These are phyloP conservation scores for Habropoda laboriosa DNA, from an alignment of 1,140 invertebrate species.

Conservation along the genomic window DNA sequence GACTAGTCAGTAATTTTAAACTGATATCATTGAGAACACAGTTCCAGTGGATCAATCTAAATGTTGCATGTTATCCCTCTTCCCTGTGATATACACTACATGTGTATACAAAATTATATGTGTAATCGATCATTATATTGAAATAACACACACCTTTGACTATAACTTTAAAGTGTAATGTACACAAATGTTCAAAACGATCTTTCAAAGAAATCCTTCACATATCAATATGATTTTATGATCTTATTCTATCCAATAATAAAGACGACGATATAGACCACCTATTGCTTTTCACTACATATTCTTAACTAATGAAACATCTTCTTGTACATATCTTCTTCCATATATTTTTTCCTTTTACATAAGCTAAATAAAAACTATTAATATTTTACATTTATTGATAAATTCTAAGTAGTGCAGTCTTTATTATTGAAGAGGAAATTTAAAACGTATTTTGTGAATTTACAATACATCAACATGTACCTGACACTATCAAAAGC, in stretches of 20 bases:
- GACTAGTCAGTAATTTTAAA: constrained; percentile 15
- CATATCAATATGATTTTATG: constrained; percentile 21
- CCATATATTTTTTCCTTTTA: constrained; percentile 5
- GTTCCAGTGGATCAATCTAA: constrained; percentile 40
- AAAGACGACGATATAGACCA: constrained; percentile 46
- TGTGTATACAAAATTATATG: constrained; percentile 36
- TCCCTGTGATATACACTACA: constrained; percentile 33
- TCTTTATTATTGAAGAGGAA: constrained; percentile 59
- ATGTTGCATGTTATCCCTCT: constrained; percentile 60
- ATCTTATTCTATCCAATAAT: constrained; percentile 51
- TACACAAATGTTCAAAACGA: constrained; percentile 27
- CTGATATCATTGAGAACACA: constrained; percentile 39
- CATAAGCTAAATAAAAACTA: constrained; percentile 16
- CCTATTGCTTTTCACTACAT: constrained; percentile 19
- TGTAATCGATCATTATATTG: constrained; percentile 35
- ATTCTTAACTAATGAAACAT: constrained; percentile 9
- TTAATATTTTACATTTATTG: not conserved
- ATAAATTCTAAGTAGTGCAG: constrained; percentile 37
- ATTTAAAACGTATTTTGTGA: constrained; percentile 33
- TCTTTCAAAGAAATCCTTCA: constrained; percentile 24
- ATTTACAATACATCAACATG: constrained; percentile 32
- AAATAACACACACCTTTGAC: constrained; percentile 29
- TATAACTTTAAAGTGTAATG: constrained; percentile 21
- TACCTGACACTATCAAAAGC: constrained; percentile 27
- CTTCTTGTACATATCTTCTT: constrained; percentile 2